Base-by-base conservation (phyloP, 1,140 invertebrate species). In the Caenorhabditis remanei region DNA sequence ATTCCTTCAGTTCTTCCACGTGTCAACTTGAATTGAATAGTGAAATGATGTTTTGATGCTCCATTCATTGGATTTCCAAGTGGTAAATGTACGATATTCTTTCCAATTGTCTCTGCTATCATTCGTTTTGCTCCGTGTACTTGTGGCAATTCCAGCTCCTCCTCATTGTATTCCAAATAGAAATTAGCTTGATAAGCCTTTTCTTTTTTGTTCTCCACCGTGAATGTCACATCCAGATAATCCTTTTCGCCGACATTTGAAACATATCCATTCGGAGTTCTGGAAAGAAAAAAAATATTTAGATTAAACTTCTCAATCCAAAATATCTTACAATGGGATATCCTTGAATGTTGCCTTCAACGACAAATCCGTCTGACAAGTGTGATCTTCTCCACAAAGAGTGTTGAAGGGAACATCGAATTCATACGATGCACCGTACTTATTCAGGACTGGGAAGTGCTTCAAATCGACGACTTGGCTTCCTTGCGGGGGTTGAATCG, bases 51-150 rank as follows among this genome's bases (percentile, higher is more conserved):
- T 89, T 91, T 48, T 43, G 63, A 24, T 84, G 71, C 85, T 88
- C 85, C 89, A 56, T 92, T 90, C 71, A 92, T 71, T 24, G 91
- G 91, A 87, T 92, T 92, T 14, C 91, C 91, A 16, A 92, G 86
- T 13, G 75, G 63, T 11, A 92, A 41, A 55, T 89, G 87, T 5
- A 88, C 89, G 11, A 89, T 67, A 41, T 91, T 90, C 46, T 91
- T 82, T 58, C 89, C 89, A 32, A 86, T 86, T n/a, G 85, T 88
- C 63, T 90, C 91, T 16, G 92, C 75, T n/a, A 53, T 24, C 75
- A 87, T 43, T 19, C 82, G 40, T 21, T 71, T 84, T 21, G 43
- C 21, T 53, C 85, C 85, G 8, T 65, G 24, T 16, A 92, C 55
- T 48, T 61, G 55, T 11, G 91, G 91, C 19, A 89, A 65, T 83